Evolutionary conservation across 2,797 vertebrate species (phyloP), one percentile per base, ranked within the genome.

Genomic region (Intellagama lesueurii): DNA sequence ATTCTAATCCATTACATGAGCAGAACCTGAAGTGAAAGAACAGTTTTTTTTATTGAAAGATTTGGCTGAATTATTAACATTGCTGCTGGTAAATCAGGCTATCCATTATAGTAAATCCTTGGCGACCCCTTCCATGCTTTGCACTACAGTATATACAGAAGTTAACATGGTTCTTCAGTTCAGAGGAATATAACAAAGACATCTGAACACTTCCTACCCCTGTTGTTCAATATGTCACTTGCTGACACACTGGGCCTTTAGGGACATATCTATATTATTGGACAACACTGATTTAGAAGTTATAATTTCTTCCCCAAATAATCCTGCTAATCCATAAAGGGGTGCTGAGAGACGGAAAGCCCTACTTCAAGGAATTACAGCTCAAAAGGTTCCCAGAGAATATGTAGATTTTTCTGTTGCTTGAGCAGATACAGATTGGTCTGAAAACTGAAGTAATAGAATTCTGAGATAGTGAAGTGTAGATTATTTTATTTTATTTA

Each of bases 171-270:
- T 79, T 32, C 90, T 47, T 7, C 90, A 86, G 14, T 88, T 94
- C 91, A 91, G 93, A 92, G 91, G 81, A 90, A 88, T 87, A 84
- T 93, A 88, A 89, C 28, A 86, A 81, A 87, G 26, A 14, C n/a
- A 70, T 70, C 11, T 28, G 14, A 72, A 72, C 35, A 56, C 52
- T 56, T 56, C 70, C 11, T 72, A 49, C 12, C 22, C 76, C 26
- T 81, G 78, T 30, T 16, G 22, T 83, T 66, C 2, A 28, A 7
- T n/a, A 32, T 76, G 22, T 26, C 2, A 11, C 12, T 1, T 82
- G 24, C 7, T 49, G 73, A 49, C 56, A 32, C 0, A 49, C 11
- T 19, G 17, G 5, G 32, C 26, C 49, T 72, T 66, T 30, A 56
- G 19, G 24, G 76, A 35, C 76, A 52, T 68, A 17, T 68, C 40